Base-by-base conservation (phyloP, 2,797 vertebrate species). In the Gymnopithys bicolor region DNA sequence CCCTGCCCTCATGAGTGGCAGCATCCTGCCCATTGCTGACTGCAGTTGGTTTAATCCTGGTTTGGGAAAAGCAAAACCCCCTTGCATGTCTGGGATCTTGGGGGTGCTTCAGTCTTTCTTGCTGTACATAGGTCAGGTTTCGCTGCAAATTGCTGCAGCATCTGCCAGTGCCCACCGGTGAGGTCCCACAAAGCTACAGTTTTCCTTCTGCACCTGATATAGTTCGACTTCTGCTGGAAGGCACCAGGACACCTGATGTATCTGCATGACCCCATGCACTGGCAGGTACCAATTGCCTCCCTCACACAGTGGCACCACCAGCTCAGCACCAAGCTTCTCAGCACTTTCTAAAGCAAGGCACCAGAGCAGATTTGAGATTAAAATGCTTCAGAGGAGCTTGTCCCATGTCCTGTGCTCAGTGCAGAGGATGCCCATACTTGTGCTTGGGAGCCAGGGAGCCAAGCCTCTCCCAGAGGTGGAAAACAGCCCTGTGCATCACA, bases 241-340 rank as follows among this genome's bases (percentile, higher is more conserved):
- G 37, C 39, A 33, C 41, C 18, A 24, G 28, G 46, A 30, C 33
- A 53, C 33, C 48, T 6, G 33, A 30, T 33, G 51, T 18, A 74
- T 4, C 22, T 16, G 15, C 32, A 52, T 1, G 7, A 39, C 7
- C 21, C 46, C 14, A 3, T 6, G 16, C 13, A 9, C 13, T 43
- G n/a, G 8, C 10, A 59, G 32, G 28, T 45, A 35, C 43, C 6
- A 2, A 19, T n/a, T 55, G n/a, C 35, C 13, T 32, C 30, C 48
- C 18, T 62, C 15, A 59, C 55, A 7, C 0, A 0, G 10, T 5
- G 23, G 22, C 69, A 67, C 35, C 39, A 19, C 24, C 43, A 60
- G 28, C 63, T 51, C 46, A 23, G 22, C 13, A 35, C 45, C 51
- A 43, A 9, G 3, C 49, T 75, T 48, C 68, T 77, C 75, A 60